Percentiles rank a stretch among this genome's conserved stretches.
Evolutionary conservation across 2,113 vertebrate species (phyloP).

Genomic region (Pseudorectes ferrugineus): DNA sequence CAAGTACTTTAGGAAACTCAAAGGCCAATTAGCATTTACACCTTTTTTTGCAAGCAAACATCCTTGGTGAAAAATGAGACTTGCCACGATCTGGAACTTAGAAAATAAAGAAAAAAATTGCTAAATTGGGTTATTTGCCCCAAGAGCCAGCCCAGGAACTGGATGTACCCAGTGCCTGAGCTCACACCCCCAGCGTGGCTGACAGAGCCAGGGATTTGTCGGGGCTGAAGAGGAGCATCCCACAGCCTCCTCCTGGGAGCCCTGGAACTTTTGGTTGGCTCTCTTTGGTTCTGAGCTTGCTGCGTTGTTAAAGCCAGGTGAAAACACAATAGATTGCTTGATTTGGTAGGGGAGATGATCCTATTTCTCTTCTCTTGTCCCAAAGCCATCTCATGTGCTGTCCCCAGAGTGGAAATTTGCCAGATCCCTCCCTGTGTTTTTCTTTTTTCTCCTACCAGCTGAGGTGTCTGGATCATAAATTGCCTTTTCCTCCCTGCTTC

Average conservation of each 20-base stretch:
- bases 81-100: not conserved
- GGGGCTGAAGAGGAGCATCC: not conserved
- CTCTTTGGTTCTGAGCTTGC: not conserved
- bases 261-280: not conserved
- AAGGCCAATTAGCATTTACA: not conserved
- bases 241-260: not conserved
- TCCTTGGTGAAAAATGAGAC: not conserved
- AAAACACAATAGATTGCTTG: not conserved
- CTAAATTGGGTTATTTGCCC: not conserved
- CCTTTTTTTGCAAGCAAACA: not conserved
- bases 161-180: fast-evolving
- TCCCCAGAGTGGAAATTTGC: not conserved
- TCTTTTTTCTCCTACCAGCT: not conserved
- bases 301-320: not conserved
- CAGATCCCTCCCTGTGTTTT: not conserved
- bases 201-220: not conserved
- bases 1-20: not conserved
- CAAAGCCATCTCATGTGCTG: not conserved
- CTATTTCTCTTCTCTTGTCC: not conserved
- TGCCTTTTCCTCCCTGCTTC: not conserved
- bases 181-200: fast-evolving
- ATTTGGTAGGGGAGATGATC: not conserved
- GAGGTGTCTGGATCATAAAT: not conserved
- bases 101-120: not conserved
- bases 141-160: not conserved